Base-by-base conservation (phyloP, 37 sponge, comb jelly and placozoan species). In the Aphrocallistes beatrix region DNA sequence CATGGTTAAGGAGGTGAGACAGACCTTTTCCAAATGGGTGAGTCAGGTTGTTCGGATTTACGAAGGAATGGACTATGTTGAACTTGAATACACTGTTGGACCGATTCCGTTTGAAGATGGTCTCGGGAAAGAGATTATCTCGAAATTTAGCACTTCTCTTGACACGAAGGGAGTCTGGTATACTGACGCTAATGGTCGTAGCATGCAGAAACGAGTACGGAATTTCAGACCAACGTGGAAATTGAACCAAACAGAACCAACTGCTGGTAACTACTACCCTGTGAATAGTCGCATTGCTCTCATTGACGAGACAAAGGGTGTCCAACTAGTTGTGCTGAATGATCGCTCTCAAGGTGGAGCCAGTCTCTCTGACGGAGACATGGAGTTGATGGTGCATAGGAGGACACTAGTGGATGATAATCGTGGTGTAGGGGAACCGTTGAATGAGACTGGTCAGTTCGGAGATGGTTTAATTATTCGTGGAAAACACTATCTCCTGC, bases 181-280 rank as follows among this genome's bases (percentile, higher is more conserved):
- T 86, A 96, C 97, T 39, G 97, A 96, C 50, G 88, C 93, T 51
- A 96, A 96, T 69, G 98, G 98, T 0, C 50, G 98, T 32, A 92
- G 91, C 86, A 93, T 94, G 92, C 88, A 90, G 86, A 39, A 90
- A 60, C 87, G 98, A 83, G 51, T 90, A 83, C 87, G 93, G 10
- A 88, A 94, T 85, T 88, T 87, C 32, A 87, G 93, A 23, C 90
- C 90, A 0, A 94, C 92, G 1, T 97, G 91, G 91, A 86, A 42
- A 0, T 69, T 88, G 36, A 97, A 93, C 60, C 83, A 84, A 39
- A 97, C 98, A 23, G 93, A 92, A 82, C 98, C 94, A 32, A 91
- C 93, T 1, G 89, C 97, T 1, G 91, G 92, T 8, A 97, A 97
- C 90, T 97, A 97, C 85, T 97, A 94, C 51, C 98, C 98, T 17